Evolutionary conservation across 2,113 vertebrate genomes (phyloP), one percentile per base, ranked within the genome.

Genomic region (Scytalopus superciliaris): DNA sequence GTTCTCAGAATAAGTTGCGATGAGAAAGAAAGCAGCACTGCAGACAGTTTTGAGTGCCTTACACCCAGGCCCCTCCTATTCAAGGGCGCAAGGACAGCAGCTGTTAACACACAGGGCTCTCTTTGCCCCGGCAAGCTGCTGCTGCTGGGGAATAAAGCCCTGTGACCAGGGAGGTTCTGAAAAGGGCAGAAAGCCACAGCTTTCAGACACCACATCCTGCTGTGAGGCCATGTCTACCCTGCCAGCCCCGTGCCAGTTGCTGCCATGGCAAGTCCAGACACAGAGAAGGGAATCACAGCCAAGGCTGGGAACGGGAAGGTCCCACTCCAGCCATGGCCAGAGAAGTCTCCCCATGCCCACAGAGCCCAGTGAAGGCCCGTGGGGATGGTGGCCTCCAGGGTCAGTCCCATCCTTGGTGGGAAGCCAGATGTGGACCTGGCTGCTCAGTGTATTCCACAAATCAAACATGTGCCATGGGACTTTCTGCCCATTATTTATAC

Each of bases 321-420:
- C 12, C 6, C 0, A 0, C 15, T 94, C n/a, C 42, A 31, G 6
- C 7, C 33, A 3, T 0, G 22, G 7, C 22, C 0, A 0, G 18
- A 74, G 31, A 42, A 77, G 18, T 42, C 37, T 57, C 37, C 24
- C 10, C 8, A 3, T 14, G 22, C 22, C 22, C 11, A 49, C 45
- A 62, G 42, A 0, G 4, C 19, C 25, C 2, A 0, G 12, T 23
- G 7, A 63, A 31, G 67, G 7, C 18, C 21, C 21, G 56, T 10
- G 30, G 27, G 19, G 33, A 70, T 2, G 33, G 67, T 13, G 8
- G 24, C 18, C 57, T 28, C 42, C 4, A 12, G 19, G 11, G 7
- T 85, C 40, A 56, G 8, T 19, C 35, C 37, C 5, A 13, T 17
- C 16, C 66, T 50, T 25, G 12, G 19, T 21, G 19, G 33, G 42